Conservation (phyloP, 2,113 vertebrate species). For the Megaptera novaeangliae region DNA sequence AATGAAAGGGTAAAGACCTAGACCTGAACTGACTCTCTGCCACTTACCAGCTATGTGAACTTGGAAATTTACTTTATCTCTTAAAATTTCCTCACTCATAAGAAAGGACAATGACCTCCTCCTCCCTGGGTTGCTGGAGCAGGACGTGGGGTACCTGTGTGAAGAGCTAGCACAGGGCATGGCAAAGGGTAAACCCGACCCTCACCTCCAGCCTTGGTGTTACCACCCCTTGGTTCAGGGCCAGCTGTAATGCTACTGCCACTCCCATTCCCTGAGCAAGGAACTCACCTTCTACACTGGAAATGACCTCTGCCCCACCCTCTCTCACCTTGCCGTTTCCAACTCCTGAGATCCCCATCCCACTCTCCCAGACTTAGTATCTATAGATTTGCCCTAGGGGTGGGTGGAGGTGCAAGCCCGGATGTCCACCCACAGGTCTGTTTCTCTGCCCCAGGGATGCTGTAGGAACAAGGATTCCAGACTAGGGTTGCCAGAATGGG, state of each 20-base stretch:
- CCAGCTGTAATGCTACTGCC: not conserved
- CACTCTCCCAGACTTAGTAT: not conserved
- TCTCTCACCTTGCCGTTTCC: not conserved
- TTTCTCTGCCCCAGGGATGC: not conserved
- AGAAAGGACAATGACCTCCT: not conserved
- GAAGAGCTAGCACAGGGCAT: not conserved
- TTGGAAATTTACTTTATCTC: not conserved
- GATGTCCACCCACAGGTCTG: not conserved
- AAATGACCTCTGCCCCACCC: not conserved
- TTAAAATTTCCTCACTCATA: not conserved
- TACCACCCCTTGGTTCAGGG: not conserved
- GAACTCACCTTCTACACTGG: not conserved
- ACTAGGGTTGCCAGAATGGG: not conserved
- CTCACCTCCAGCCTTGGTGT: not conserved
- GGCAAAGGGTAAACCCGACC: not conserved
- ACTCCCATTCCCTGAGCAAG: not conserved
- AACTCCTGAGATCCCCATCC: not conserved
- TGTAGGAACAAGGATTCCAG: not conserved
- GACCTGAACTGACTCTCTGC: not conserved
- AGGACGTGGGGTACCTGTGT: not conserved
- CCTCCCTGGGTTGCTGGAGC: not conserved
- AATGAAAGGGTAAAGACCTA: not conserved
- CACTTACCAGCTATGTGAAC: not conserved
- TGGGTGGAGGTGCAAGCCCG: not conserved
- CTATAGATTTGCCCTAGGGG: not conserved